Percentiles rank a stretch among this genome's conserved stretches.
Conservation (phyloP, 2,113 vertebrate species). For the Anolis carolinensis region DNA sequence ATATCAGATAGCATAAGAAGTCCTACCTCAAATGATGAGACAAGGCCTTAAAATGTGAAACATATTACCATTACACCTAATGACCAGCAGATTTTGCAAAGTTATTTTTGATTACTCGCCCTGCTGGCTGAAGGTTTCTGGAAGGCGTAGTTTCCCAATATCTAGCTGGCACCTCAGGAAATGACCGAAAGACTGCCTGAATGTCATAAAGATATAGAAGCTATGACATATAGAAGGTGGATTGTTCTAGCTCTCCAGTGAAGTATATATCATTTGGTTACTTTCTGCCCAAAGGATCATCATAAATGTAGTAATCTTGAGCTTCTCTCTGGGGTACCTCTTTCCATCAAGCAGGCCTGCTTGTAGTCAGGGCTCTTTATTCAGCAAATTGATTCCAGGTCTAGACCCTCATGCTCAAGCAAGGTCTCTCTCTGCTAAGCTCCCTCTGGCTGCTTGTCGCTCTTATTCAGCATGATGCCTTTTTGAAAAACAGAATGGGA, state of each 20-base stretch:
- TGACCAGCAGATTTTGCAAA: not conserved
- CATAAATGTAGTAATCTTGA: not conserved
- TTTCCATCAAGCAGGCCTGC: not conserved
- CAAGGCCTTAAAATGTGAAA: not conserved
- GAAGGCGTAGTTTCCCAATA: too few species aligned
- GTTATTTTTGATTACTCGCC: too few species aligned
- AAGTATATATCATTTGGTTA: not conserved
- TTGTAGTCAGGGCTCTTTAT: not conserved
- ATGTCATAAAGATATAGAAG: not conserved
- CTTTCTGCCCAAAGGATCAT: not conserved
- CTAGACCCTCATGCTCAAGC: not conserved
- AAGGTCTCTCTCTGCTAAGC: not conserved
- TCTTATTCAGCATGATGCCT: not conserved
- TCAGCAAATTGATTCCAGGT: not conserved
- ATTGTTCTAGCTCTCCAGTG: not conserved
- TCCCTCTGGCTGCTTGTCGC: not conserved
- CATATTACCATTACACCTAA: not conserved
- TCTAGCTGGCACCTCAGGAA: too few species aligned
- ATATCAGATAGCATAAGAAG: too few species aligned
- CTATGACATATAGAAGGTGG: not conserved
- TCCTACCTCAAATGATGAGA: not conserved
- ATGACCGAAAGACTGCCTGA: not conserved
- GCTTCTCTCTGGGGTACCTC: not conserved
- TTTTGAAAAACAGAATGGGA: slow-evolving; percentile 3
- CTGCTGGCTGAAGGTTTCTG: too few species aligned